A percentile compares a stretch with the other conserved stretches of the same genome.
Evolutionary conservation across 2,888 invertebrate species (phyloP).

Genomic region (Stenoptilia bipunctidactyla): DNA sequence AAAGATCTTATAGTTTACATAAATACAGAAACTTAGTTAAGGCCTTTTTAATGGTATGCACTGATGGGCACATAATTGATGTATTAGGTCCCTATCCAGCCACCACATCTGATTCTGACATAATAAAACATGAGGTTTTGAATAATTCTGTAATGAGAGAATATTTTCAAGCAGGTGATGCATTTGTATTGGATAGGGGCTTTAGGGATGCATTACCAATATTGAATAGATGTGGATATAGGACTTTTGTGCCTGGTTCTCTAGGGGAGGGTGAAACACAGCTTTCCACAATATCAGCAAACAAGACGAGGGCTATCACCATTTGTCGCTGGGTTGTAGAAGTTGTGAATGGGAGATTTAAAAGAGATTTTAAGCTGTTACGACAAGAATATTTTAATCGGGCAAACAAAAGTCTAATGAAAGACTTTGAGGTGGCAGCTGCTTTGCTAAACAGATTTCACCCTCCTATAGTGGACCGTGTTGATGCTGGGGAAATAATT

Average conservation of each 20-base stretch:
- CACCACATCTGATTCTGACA: constrained; percentile 13
- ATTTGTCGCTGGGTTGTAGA: constrained; percentile 9
- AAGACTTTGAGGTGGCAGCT: constrained; percentile 4
- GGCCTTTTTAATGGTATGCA: constrained; percentile 17
- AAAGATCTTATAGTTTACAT: constrained; percentile 15
- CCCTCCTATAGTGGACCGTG: constrained; percentile 7
- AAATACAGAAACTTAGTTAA: constrained; percentile 18
- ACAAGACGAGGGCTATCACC: constrained; percentile 12
- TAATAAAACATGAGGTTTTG: constrained; percentile 7
- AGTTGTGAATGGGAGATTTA: constrained; percentile 9
- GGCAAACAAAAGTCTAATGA: neutral
- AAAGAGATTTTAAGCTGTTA: constrained; percentile 12
- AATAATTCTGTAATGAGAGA: neutral
- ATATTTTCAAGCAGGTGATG: neutral
- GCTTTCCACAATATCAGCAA: constrained; percentile 8
- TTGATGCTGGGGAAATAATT: constrained; percentile 7
- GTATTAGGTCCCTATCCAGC: constrained; percentile 16
- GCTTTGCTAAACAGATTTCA: constrained; percentile 8
- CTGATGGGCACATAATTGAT: constrained; percentile 17
- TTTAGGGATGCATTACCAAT: constrained; percentile 1
- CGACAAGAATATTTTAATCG: constrained; percentile 11
- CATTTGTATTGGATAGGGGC: constrained; percentile 2
- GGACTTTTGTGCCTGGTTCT: constrained; percentile 4
- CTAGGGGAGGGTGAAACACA: constrained; percentile 3
- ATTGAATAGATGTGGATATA: constrained; percentile 1